phyloP scores from a whole-genome alignment of 2,797 vertebrate species.

The Percopsis omiscomaycus region DNA sequence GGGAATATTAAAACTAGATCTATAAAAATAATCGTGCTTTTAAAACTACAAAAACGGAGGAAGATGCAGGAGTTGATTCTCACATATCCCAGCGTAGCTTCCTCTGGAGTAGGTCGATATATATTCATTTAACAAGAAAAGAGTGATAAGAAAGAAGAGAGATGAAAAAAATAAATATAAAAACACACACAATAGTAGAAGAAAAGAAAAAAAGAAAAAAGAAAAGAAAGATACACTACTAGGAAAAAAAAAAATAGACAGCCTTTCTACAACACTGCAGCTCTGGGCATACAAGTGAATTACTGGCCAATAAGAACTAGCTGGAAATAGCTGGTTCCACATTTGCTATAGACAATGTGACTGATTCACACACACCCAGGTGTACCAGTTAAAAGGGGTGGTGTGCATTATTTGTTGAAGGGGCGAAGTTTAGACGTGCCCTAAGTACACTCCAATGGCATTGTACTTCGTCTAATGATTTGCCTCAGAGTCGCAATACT shows the following conservation, averaged over 20 bases:
- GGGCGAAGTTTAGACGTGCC: no score
- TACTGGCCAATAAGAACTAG: no score
- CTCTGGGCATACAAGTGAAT: slow-evolving; percentile 12
- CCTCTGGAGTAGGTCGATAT: slow-evolving; percentile 76
- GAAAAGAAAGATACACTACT: slow-evolving; percentile 20
- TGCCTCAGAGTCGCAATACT: no score
- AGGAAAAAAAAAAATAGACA: not conserved
- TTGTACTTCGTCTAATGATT: no score
- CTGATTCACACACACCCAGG: no score
- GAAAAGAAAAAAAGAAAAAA: slow-evolving; percentile 23
- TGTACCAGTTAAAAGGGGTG: no score
- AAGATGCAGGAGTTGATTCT: slow-evolving; percentile 71
- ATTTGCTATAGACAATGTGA: no score
- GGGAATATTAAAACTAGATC: slow-evolving; percentile 14
- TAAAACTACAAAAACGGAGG: slow-evolving; percentile 14
- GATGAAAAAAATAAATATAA: slow-evolving; percentile 29
- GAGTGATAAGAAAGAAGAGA: slow-evolving; percentile 33
- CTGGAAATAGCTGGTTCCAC: no score
- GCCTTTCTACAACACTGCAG: slow-evolving; percentile 24
- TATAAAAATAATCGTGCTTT: slow-evolving; percentile 5
- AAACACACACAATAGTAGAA: slow-evolving; percentile 28
- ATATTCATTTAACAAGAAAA: slow-evolving; percentile 56
- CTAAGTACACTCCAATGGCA: no score
- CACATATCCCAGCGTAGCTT: slow-evolving; percentile 87
- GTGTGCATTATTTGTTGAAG: no score